Percentiles rank a stretch among this genome's conserved stretches.
Evolutionary conservation across 2,888 invertebrate species (phyloP).

Genomic region (Cancer borealis): DNA sequence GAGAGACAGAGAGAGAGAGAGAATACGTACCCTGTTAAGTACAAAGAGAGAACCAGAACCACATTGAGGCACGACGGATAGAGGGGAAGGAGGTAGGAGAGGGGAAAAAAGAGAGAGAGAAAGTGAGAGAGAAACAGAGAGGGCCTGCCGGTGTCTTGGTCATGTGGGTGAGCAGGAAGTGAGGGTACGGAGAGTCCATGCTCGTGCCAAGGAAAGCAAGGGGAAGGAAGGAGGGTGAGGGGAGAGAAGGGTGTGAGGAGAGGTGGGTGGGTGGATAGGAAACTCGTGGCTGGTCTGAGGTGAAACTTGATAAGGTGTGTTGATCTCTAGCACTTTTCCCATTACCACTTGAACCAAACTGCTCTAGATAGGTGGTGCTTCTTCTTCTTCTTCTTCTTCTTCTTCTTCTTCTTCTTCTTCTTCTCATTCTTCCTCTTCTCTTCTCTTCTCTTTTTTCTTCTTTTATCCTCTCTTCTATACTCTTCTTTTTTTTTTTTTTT

Average conservation of each 20-base stretch:
- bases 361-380: no score
- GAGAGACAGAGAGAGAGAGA: background rate
- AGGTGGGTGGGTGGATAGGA: background rate
- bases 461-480: no score
- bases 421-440: no score
- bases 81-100: no score
- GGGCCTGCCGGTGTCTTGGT: background rate
- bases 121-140: no score
- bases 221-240: background rate
- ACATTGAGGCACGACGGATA: background rate
- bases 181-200: background rate
- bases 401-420: no score
- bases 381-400: no score
- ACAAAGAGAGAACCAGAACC: background rate
- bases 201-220: conserved; percentile 3
- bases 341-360: no score
- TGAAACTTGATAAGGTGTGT: background rate
- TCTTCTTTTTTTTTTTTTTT: background rate
- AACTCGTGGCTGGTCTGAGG: background rate
- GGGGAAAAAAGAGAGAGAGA: no score
- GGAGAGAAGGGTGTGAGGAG: background rate
- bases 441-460: no score
- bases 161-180: background rate
- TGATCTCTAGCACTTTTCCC: background rate
- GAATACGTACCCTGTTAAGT: background rate